phyloP scores from a whole-genome alignment of 2,797 vertebrate species.

The Cynopterus sphinx region DNA sequence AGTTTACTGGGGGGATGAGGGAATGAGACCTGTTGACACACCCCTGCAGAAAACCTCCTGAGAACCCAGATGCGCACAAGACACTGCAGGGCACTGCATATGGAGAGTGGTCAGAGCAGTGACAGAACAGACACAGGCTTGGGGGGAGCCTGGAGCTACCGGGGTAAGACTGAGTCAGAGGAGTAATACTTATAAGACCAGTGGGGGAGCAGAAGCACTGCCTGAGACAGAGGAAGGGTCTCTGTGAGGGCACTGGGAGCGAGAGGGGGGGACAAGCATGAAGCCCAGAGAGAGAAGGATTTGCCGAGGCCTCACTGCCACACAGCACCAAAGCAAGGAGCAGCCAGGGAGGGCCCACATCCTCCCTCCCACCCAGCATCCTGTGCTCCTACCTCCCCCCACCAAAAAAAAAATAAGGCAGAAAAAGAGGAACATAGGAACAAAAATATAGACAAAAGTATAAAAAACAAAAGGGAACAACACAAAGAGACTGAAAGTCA shows the following conservation, averaged over 20 bases:
- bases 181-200: neutral
- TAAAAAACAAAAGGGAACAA: neutral
- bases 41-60: no score
- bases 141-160: neutral
- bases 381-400: neutral
- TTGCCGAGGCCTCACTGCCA: fast-evolving
- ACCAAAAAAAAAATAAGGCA: no score
- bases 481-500: neutral
- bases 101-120: neutral
- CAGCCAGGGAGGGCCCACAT: fast-evolving
- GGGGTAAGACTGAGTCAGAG: fast-evolving
- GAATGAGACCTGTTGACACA: neutral
- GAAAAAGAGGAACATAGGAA: neutral
- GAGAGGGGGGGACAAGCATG: neutral
- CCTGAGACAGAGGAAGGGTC: neutral
- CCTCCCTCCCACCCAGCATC: neutral
- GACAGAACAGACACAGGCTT: fast-evolving
- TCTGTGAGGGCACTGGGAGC: neutral
- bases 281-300: neutral
- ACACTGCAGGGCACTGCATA: fast-evolving
- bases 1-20: neutral
- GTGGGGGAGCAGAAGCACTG: neutral
- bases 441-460: no score
- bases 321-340: neutral
- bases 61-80: fast-evolving